These are phyloP conservation scores for Deilephila elpenor DNA, from an alignment of 2,888 invertebrate species.

Conservation along the genomic window DNA sequence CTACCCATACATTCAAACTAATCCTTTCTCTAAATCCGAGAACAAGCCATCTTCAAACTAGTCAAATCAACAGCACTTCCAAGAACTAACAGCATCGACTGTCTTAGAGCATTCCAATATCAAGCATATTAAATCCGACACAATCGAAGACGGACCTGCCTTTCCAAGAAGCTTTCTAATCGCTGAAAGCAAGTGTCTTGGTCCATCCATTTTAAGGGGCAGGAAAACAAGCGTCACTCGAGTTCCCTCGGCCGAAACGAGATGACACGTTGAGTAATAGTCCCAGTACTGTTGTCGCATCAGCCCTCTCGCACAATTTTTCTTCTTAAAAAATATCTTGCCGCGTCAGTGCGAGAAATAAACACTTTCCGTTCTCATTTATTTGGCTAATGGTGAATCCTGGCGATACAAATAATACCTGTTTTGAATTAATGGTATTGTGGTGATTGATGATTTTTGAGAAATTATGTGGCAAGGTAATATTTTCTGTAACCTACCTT, in stretches of 20 bases:
- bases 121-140: background rate
- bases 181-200: conserved; percentile 36
- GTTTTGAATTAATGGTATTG: conserved; percentile 2
- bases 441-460: background rate
- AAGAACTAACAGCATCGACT: background rate
- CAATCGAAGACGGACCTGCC: background rate
- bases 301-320: conserved; percentile 67
- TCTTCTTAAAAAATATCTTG: conserved; percentile 59
- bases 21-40: too few species aligned
- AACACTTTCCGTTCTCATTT: conserved; percentile 30
- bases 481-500: background rate
- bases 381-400: conserved; percentile 28
- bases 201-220: conserved; percentile 37
- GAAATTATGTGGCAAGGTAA: background rate
- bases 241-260: conserved; percentile 59
- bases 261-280: conserved; percentile 80
- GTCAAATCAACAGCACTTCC: too few species aligned
- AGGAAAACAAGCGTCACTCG: conserved; percentile 61
- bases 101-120: background rate
- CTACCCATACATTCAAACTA: too few species aligned
- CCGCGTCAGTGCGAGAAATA: conserved; percentile 29
- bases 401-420: conserved; percentile 27
- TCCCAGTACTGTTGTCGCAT: conserved; percentile 66
- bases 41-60: too few species aligned
- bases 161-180: background rate